Conservation (phyloP, 2,797 vertebrate genomes). For the Paramormyrops hopkinsi region DNA sequence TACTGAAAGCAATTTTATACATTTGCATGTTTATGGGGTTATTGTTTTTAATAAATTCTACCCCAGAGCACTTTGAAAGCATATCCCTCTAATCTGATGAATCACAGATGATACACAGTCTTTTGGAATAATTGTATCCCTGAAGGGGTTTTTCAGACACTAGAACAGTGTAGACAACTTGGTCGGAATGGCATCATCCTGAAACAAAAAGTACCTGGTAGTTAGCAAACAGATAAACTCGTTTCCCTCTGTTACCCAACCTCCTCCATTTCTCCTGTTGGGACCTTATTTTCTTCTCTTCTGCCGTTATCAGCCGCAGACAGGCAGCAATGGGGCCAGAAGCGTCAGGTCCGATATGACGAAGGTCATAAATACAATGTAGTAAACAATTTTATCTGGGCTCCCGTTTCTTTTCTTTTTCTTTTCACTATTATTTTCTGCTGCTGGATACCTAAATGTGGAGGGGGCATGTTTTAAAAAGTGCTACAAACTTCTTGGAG, state of each 20-base stretch:
- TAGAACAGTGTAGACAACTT: not conserved
- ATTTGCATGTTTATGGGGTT: slow-evolving; percentile 12
- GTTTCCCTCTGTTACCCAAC: not conserved
- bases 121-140: not conserved
- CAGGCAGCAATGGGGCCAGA: not conserved
- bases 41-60: slow-evolving; percentile 12
- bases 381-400: slow-evolving; percentile 15
- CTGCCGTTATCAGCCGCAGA: slow-evolving; percentile 3
- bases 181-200: not conserved
- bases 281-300: not conserved
- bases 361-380: slow-evolving; percentile 18
- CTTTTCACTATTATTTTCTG: not conserved
- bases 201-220: not conserved
- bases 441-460: not conserved
- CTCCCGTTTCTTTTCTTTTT: not conserved
- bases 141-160: slow-evolving; percentile 3
- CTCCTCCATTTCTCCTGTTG: not conserved
- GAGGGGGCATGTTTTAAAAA: not conserved
- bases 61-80: not conserved
- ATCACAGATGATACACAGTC: not conserved
- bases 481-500: not conserved
- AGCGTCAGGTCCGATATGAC: not conserved
- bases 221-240: not conserved
- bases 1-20: not conserved
- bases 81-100: not conserved